Evolutionary conservation across 2,113 vertebrate genomes (phyloP).

Genomic region (Chlorodrepanis virens): DNA sequence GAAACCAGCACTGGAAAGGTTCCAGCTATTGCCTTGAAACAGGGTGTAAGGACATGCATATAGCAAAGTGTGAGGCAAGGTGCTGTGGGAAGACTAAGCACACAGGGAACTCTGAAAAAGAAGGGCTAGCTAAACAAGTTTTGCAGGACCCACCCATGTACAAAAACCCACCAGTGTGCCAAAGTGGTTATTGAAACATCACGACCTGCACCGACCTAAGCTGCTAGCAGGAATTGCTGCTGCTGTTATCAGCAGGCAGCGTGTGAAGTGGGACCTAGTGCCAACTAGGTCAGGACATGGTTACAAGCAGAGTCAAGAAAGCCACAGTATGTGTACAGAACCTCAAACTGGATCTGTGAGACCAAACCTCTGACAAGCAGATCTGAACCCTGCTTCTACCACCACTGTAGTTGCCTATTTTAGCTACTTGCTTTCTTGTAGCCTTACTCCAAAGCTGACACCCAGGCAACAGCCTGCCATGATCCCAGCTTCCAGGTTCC

Average conservation of each 20-base stretch:
- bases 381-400: background rate
- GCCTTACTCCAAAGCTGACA: background rate
- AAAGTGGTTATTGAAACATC: background rate
- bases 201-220: background rate
- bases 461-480: background rate
- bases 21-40: background rate
- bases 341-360: background rate
- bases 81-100: constrained; percentile 7
- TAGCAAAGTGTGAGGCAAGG: background rate
- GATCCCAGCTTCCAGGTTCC: background rate
- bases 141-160: background rate
- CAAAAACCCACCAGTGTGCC: background rate
- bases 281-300: background rate
- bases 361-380: background rate
- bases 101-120: background rate
- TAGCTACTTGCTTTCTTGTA: background rate
- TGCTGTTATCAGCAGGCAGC: background rate
- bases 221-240: background rate
- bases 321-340: accelerated
- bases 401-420: background rate
- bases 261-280: background rate
- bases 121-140: constrained; percentile 28
- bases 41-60: background rate
- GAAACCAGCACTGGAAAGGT: background rate
- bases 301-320: background rate